Evolutionary conservation across 2,888 invertebrate genomes (phyloP), one percentile per base, ranked within the genome.

Genomic region (Maniola hyperantus): DNA sequence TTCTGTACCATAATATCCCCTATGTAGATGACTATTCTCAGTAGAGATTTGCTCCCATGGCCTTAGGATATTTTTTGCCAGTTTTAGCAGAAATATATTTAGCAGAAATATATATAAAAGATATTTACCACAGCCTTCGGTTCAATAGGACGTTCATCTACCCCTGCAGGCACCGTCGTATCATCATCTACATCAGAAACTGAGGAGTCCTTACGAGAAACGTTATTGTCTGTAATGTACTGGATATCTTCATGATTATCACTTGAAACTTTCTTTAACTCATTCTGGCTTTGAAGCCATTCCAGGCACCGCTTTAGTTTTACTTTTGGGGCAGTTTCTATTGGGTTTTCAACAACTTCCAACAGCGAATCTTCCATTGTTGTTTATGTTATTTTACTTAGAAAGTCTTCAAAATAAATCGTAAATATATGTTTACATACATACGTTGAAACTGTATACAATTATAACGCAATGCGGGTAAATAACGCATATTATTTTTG

Each of bases 201-300:
- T 54, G 87, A 73, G 72, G 88, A 88, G 57, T 87, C 88, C 71
- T 88, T 87, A 34, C 89, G 79, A 55, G 84, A 85, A 0, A 87
- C 85, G 66, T 89, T 88, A 10, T 84, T 87, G 73, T 88, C 84
- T 36, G 88, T 86, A 50, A 88, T 88, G 74, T 89, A 91, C 73
- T 90, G 85, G 70, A 89, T 88, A 74, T 91, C 89, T 71, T 90
- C 88, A 71, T 87, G 83, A 72, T 89, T 89, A 64, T 84, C 85
- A 63, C 79, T 75, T 0, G 85, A 80, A 46, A 83, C 74, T 67
- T 86, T 87, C 65, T 85, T 85, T 0, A 85, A 79, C 66, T 81
- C 84, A 66, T 89, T 88, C 71, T 92, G 92, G 70, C 84, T 83
- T 68, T 88, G 83, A 20, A 92, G 78, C 92, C 92, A 92, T 70